phyloP scores from a whole-genome alignment of 2,888 invertebrate species.

The Drosophila siamana region DNA sequence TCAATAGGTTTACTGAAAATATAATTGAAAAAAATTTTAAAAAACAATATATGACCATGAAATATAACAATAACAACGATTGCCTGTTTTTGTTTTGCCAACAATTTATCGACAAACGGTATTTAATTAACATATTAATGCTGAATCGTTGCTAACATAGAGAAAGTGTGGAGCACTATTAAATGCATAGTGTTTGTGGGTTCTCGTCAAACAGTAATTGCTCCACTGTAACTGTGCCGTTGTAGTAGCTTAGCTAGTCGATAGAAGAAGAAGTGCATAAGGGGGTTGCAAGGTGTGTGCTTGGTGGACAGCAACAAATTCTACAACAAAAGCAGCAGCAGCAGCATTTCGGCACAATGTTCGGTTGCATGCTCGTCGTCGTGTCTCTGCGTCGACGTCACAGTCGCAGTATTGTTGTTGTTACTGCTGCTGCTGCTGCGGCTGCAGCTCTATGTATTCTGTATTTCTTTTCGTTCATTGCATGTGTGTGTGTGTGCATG shows the following conservation, averaged over 20 bases:
- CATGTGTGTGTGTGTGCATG: slow-evolving; percentile 20
- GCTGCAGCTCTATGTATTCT: slow-evolving; percentile 51
- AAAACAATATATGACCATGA: too few relatives aligned
- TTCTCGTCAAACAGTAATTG: slow-evolving; percentile 1
- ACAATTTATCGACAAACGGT: too few relatives aligned
- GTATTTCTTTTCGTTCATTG: slow-evolving; percentile 62
- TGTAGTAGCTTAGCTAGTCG: slow-evolving; percentile 56
- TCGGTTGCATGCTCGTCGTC: slow-evolving; percentile 63
- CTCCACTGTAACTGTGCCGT: slow-evolving; percentile 53
- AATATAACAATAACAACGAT: too few relatives aligned
- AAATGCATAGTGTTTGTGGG: background rate
- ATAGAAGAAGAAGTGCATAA: slow-evolving; percentile 55
- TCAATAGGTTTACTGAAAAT: too few relatives aligned
- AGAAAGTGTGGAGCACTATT: background rate
- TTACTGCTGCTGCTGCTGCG: slow-evolving; percentile 46
- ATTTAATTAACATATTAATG: too few relatives aligned
- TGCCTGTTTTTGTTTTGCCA: too few relatives aligned
- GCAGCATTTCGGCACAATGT: slow-evolving; percentile 68
- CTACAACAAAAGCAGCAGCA: slow-evolving; percentile 24
- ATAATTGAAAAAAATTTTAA: too few relatives aligned
- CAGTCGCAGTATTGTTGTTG: slow-evolving; percentile 37
- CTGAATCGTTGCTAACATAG: background rate
- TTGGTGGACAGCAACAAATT: slow-evolving; percentile 30
- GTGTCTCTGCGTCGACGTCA: slow-evolving; percentile 43
- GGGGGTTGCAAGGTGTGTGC: slow-evolving; percentile 59